Evolutionary conservation across 2,797 vertebrate genomes (phyloP).

Genomic region (Epinephelus awoara): DNA sequence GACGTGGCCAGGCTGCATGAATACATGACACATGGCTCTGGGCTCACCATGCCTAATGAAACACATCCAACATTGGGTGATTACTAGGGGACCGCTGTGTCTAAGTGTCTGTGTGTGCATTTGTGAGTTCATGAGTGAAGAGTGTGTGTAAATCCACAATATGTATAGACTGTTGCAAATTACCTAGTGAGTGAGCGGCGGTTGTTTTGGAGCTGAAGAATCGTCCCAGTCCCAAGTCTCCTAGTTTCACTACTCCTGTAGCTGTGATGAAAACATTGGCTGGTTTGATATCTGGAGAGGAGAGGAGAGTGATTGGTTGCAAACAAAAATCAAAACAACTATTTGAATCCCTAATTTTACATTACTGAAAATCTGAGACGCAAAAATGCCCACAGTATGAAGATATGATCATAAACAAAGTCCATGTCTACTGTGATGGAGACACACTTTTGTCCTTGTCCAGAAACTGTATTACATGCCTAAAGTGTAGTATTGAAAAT

Average conservation of each 20-base stretch:
- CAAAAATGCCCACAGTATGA: not conserved
- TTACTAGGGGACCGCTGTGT: slow-evolving; percentile 62
- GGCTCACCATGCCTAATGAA: slow-evolving; percentile 84
- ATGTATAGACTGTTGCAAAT: slow-evolving; percentile 56
- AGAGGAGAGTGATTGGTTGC: slow-evolving; percentile 7
- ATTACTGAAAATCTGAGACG: not conserved
- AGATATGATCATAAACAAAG: not conserved
- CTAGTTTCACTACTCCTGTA: slow-evolving; percentile 97
- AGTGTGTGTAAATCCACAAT: slow-evolving; percentile 14
- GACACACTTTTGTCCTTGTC: not conserved
- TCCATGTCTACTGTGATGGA: not conserved
- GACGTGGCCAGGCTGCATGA: slow-evolving; percentile 66
- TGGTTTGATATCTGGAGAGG: slow-evolving; percentile 93
- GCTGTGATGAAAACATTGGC: slow-evolving; percentile 99
- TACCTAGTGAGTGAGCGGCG: slow-evolving; percentile 97
- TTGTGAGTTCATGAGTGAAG: slow-evolving; percentile 13
- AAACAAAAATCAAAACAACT: not conserved
- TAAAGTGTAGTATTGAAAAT: slow-evolving; percentile 26
- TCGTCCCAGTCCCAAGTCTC: slow-evolving; percentile 95
- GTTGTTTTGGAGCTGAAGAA: slow-evolving; percentile 99
- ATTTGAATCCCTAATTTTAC: not conserved
- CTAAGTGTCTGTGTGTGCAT: slow-evolving; percentile 31
- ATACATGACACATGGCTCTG: slow-evolving; percentile 85
- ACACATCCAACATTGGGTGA: slow-evolving; percentile 84
- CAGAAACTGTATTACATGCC: slow-evolving; percentile 24